Conservation (phyloP, 23 tunicate species). For the Halocynthia aurantium region DNA sequence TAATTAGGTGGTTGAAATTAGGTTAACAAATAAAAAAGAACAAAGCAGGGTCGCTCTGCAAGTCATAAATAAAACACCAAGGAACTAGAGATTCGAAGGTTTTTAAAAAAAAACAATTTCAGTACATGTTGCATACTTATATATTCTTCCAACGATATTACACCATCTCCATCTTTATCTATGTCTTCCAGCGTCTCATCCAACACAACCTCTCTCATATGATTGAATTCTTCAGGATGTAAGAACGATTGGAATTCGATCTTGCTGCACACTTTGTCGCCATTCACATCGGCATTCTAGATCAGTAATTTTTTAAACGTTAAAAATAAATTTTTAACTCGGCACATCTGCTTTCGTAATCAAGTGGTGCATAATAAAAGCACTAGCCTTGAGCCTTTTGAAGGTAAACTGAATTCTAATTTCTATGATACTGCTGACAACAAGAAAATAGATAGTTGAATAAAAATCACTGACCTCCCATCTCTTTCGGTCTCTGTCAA, state of each 20-base stretch:
- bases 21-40: background rate
- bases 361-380: too few relatives aligned
- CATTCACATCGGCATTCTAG: slow-evolving; percentile 12
- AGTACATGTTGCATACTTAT: slow-evolving; percentile 5
- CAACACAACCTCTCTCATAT: slow-evolving; percentile 69
- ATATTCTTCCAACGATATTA: slow-evolving; percentile 20
- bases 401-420: too few relatives aligned
- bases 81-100: too few relatives aligned
- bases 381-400: too few relatives aligned
- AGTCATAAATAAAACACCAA: too few relatives aligned
- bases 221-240: slow-evolving; percentile 87
- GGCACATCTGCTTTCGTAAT: too few relatives aligned
- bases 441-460: background rate
- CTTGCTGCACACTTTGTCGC: background rate
- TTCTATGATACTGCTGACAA: too few relatives aligned
- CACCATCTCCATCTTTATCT: slow-evolving; percentile 85
- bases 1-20: background rate
- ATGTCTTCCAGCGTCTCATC: slow-evolving; percentile 84
- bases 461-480: slow-evolving; percentile 26
- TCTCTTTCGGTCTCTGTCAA: slow-evolving; percentile 64
- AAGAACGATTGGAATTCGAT: slow-evolving; percentile 20
- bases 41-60: background rate
- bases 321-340: background rate
- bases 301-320: background rate
- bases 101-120: too few relatives aligned